Evolutionary conservation across 2,888 invertebrate genomes (phyloP).

Genomic region (Rhimphoctona megacephalus): DNA sequence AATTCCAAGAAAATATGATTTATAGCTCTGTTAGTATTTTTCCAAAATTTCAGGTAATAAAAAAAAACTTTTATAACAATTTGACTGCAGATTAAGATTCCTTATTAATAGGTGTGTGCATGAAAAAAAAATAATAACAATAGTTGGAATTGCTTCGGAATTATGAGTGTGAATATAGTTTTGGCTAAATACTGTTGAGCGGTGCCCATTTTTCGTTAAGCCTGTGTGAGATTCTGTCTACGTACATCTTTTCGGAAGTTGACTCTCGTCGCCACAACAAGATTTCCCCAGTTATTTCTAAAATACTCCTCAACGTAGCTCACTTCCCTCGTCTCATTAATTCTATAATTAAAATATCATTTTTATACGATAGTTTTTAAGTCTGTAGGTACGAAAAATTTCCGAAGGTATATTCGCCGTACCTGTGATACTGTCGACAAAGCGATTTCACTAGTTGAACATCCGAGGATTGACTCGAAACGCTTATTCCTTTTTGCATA

Average conservation of each 20-base stretch:
- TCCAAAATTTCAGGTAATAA: background rate
- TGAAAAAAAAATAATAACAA: too few relatives aligned
- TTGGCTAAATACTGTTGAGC: too few relatives aligned
- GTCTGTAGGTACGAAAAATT: background rate
- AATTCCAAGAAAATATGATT: background rate
- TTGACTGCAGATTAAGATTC: too few relatives aligned
- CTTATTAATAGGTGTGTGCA: too few relatives aligned
- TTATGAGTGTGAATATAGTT: too few relatives aligned
- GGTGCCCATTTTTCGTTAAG: too few relatives aligned
- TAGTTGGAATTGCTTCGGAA: too few relatives aligned
- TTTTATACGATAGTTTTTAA: background rate
- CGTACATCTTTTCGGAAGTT: constrained; percentile 30
- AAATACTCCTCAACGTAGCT: constrained; percentile 10
- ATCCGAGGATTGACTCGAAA: background rate
- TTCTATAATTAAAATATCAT: background rate
- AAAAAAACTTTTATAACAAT: too few relatives aligned
- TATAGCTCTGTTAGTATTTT: background rate
- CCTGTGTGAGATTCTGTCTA: background rate
- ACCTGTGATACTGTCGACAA: constrained; percentile 40
- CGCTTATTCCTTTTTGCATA: background rate
- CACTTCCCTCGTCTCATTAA: background rate
- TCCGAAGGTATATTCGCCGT: background rate
- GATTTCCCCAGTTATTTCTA: background rate
- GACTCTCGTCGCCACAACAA: background rate
- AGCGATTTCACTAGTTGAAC: background rate